Evolutionary conservation across 2,888 invertebrate species (phyloP).

Genomic region (Yponomeuta malinellus): DNA sequence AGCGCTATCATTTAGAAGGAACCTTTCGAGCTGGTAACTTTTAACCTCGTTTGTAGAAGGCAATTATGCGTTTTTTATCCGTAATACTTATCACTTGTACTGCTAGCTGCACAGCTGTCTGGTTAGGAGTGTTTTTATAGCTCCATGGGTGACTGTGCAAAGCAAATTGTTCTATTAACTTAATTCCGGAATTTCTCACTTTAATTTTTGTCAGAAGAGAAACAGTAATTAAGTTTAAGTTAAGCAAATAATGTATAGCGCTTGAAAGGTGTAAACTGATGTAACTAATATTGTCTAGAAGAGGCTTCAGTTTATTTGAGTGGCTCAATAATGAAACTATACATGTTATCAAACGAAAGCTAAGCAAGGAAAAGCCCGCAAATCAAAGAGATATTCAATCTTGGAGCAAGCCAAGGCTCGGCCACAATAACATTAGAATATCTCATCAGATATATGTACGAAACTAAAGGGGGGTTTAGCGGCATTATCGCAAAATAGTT

Average conservation of each 20-base stretch:
- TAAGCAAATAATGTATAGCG: no score
- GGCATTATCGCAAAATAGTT: conserved; percentile 33
- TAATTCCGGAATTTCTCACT: no score
- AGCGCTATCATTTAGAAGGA: neutral
- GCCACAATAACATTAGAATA: conserved; percentile 67
- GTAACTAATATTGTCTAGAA: no score
- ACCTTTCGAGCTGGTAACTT: neutral
- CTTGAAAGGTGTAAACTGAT: no score
- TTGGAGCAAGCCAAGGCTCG: conserved; percentile 36
- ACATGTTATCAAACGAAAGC: conserved; percentile 22
- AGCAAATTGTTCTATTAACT: no score
- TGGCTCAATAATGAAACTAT: conserved; percentile 21
- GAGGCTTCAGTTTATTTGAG: conserved; percentile 6
- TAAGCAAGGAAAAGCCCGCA: conserved; percentile 53
- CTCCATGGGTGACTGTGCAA: no score
- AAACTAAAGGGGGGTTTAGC: conserved; percentile 50
- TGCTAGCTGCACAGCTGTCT: no score
- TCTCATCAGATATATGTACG: conserved; percentile 47
- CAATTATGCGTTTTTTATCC: neutral
- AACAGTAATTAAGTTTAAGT: no score
- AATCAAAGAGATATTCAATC: conserved; percentile 72
- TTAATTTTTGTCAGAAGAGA: no score
- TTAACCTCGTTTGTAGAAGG: neutral
- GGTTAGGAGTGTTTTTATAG: no score
- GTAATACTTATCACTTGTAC: no score